Evolutionary conservation across 1,140 invertebrate species (phyloP).

Genomic region (Philaenus spumarius): DNA sequence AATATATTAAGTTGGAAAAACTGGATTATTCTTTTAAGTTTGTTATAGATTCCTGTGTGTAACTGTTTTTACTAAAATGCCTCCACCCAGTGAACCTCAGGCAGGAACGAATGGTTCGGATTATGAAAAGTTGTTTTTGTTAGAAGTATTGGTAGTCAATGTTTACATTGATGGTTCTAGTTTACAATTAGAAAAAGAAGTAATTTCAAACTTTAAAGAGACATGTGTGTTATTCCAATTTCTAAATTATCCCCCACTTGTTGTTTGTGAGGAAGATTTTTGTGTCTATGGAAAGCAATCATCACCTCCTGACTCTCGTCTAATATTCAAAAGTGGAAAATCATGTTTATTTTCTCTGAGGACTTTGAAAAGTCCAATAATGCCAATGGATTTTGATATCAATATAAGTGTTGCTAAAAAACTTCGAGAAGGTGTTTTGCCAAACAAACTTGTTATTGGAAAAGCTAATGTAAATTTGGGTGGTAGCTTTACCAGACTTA

Average conservation of each 20-base stretch:
- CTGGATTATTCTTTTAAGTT: no score
- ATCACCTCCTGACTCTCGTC: constrained; percentile 24
- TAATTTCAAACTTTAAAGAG: constrained; percentile 8
- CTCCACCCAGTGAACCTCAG: no score
- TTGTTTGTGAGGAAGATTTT: constrained; percentile 37
- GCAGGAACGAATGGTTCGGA: neutral
- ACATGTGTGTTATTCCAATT: constrained; percentile 33
- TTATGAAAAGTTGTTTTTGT: constrained; percentile 33
- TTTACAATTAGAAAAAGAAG: constrained; percentile 17
- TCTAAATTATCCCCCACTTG: constrained; percentile 35
- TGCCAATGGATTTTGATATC: constrained; percentile 37
- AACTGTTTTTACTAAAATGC: no score
- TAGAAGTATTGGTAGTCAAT: constrained; percentile 39
- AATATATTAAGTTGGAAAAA: no score
- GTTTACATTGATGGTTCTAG: constrained; percentile 38
- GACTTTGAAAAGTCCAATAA: constrained; percentile 28
- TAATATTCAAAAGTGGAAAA: constrained; percentile 40
- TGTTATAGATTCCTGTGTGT: no score
- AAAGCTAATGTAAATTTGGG: constrained; percentile 34
- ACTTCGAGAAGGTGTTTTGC: neutral
- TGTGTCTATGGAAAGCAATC: constrained; percentile 30
- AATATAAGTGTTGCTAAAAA: constrained; percentile 33
- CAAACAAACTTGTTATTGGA: constrained; percentile 36
- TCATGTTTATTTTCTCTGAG: constrained; percentile 43
- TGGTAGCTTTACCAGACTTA: constrained; percentile 34